phyloP scores from a whole-genome alignment of 2,888 invertebrate genomes.

The Crepidodera aurea region DNA sequence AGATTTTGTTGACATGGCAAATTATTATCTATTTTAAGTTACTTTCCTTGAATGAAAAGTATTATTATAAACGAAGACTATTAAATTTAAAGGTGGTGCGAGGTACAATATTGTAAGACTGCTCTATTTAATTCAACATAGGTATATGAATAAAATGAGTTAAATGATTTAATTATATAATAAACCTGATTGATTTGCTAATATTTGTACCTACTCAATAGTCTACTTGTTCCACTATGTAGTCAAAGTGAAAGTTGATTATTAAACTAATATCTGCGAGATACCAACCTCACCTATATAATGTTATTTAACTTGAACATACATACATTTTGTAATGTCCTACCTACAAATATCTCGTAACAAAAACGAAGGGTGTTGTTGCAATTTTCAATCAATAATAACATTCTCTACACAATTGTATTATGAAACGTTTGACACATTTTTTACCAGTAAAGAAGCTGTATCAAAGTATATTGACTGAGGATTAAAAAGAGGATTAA shows the following conservation, averaged over 20 bases:
- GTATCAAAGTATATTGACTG: no score
- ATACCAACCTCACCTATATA: constrained; percentile 24
- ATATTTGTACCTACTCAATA: constrained; percentile 19
- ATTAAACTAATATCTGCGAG: constrained; percentile 13
- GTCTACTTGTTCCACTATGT: constrained; percentile 6
- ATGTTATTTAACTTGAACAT: constrained; percentile 17
- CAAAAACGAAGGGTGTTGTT: not conserved
- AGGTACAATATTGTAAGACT: not conserved
- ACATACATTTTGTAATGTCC: constrained; percentile 12
- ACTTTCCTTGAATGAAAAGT: not conserved
- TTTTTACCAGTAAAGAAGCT: no score
- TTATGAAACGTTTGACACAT: no score
- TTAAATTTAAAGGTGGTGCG: not conserved
- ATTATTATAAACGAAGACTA: no score
- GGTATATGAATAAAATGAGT: not conserved
- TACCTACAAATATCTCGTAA: constrained; percentile 4
- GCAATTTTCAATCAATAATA: constrained; percentile 3
- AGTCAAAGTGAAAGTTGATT: constrained; percentile 32
- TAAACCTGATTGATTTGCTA: constrained; percentile 28
- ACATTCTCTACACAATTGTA: no score
- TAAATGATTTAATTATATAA: constrained; percentile 27
- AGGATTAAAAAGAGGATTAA: no score
- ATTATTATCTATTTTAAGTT: constrained; percentile 3
- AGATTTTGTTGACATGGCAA: constrained; percentile 16
- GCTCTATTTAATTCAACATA: not conserved